phyloP scores from a whole-genome alignment of 2,113 vertebrate genomes.

The Desmodus rotundus region DNA sequence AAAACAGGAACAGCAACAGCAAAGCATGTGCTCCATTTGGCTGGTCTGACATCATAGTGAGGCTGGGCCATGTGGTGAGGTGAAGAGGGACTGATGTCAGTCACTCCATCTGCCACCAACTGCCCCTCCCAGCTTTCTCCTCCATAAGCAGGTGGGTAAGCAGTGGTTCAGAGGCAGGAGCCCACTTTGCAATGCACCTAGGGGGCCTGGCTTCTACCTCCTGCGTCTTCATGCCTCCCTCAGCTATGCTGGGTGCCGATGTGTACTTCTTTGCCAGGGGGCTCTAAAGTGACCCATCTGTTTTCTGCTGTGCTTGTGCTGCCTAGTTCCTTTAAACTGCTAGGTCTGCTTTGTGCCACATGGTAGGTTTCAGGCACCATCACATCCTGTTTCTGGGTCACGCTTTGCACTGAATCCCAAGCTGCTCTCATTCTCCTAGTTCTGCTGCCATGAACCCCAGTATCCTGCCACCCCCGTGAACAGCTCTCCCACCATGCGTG shows the following conservation, averaged over 20 bases:
- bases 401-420: not conserved
- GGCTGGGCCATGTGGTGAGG: not conserved
- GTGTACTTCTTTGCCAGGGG: not conserved
- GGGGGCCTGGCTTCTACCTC: not conserved
- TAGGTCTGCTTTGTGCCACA: not conserved
- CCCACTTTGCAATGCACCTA: not conserved
- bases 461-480: not conserved
- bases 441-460: not conserved
- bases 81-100: not conserved
- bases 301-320: not conserved
- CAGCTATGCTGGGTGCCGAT: not conserved
- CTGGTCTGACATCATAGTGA: not conserved
- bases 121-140: not conserved
- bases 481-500: accelerated
- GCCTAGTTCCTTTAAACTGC: not conserved
- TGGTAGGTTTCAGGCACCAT: too few relatives aligned
- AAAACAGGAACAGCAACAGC: not conserved
- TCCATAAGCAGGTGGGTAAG: not conserved
- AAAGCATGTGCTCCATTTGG: not conserved
- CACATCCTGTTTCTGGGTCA: not conserved
- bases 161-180: not conserved
- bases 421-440: not conserved
- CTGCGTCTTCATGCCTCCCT: not conserved
- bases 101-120: not conserved
- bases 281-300: not conserved